These are phyloP conservation scores for Anolis carolinensis DNA, from an alignment of 2,113 vertebrate genomes.

Conservation along the genomic window DNA sequence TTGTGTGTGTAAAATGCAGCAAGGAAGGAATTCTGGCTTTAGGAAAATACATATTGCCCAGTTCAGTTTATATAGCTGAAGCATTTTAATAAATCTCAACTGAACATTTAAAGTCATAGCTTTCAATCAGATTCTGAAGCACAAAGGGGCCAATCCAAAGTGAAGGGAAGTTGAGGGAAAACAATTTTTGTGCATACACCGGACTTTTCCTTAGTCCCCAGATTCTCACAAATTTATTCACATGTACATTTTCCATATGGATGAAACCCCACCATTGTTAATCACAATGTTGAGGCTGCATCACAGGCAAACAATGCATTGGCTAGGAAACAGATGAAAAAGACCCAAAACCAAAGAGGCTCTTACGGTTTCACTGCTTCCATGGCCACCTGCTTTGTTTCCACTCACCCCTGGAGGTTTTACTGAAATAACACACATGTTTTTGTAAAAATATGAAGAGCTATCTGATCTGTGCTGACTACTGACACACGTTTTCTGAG, in stretches of 20 bases:
- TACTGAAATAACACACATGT: not conserved
- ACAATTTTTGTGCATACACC: conserved; percentile 28
- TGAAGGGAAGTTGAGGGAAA: conserved; percentile 31
- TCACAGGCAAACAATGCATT: not conserved
- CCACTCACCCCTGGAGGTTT: not conserved
- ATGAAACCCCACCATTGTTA: not conserved
- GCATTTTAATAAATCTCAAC: conserved; percentile 64
- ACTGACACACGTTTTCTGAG: not conserved
- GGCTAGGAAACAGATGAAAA: not conserved
- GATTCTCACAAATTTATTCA: conserved; percentile 11
- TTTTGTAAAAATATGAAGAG: not conserved
- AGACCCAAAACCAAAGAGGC: not conserved
- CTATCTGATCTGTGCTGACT: not conserved
- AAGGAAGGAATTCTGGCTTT: conserved; percentile 63
- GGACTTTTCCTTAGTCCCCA: conserved; percentile 11
- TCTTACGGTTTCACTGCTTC: too few species aligned
- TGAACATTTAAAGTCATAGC: conserved; percentile 49
- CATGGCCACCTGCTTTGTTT: not conserved
- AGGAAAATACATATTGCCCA: conserved; percentile 68
- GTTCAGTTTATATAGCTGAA: conserved; percentile 63
- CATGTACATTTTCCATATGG: not conserved
- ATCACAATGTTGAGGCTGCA: not conserved
- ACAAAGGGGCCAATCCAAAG: conserved; percentile 36
- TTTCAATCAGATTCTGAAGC: conserved; percentile 44
- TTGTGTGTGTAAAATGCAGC: conserved; percentile 57